Conservation (phyloP, 2,888 invertebrate genomes). For the Isotomurus palustris region DNA sequence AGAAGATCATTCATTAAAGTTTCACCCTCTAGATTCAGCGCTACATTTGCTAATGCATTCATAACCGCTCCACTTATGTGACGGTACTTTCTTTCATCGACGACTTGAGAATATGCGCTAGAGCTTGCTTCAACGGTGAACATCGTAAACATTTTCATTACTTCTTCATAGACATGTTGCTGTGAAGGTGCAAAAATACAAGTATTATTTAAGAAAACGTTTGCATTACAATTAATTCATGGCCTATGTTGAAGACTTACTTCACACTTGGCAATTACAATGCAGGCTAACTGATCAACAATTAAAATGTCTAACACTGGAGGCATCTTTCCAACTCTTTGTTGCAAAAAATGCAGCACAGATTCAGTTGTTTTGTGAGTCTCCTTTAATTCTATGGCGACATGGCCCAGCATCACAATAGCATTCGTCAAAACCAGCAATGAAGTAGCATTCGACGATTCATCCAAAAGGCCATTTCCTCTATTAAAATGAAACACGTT, state of each 20-base stretch:
- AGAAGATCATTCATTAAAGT: conserved; percentile 76
- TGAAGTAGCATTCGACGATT: conserved; percentile 23
- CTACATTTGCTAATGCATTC: conserved; percentile 93
- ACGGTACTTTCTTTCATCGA: conserved; percentile 51
- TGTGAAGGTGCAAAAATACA: conserved; percentile 47
- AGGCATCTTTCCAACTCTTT: conserved; percentile 86
- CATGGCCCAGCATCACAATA: conserved; percentile 93
- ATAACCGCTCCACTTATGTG: conserved; percentile 94
- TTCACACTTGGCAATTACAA: conserved; percentile 91
- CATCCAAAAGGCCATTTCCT: no score
- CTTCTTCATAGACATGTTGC: conserved; percentile 74
- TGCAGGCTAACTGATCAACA: conserved; percentile 95
- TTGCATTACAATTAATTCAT: not conserved
- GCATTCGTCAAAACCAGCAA: conserved; percentile 90
- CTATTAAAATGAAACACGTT: not conserved
- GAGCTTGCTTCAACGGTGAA: conserved; percentile 90
- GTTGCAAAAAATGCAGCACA: conserved; percentile 94
- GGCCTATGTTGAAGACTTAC: conserved; percentile 52
- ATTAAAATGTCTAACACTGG: conserved; percentile 88
- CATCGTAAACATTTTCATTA: conserved; percentile 96
- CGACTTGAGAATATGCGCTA: conserved; percentile 60
- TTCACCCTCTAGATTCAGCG: conserved; percentile 87
- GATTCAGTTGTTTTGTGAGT: conserved; percentile 91
- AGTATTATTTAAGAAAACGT: not conserved
- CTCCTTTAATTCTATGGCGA: conserved; percentile 89